Conservation (phyloP, 2,797 vertebrate genomes). For the Neosilurus hyrtlii region DNA sequence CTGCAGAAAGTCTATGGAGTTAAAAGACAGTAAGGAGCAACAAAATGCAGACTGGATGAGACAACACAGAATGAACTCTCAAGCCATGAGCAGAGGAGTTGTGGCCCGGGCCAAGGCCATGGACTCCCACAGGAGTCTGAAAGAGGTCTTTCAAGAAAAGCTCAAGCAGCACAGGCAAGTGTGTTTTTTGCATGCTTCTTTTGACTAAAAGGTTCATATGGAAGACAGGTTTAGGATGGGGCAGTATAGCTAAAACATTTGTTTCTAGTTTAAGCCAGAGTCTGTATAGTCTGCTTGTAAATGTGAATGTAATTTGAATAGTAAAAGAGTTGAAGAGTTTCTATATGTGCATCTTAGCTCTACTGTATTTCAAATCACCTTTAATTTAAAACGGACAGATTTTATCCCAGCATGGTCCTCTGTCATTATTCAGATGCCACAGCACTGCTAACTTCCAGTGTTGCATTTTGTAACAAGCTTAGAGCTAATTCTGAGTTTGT, state of each 20-base stretch:
- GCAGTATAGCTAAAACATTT: not conserved
- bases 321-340: not conserved
- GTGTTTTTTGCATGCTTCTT: slow-evolving; percentile 16
- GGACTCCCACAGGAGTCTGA: slow-evolving; percentile 86
- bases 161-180: slow-evolving; percentile 81
- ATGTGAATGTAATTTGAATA: not conserved
- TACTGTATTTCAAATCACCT: not conserved
- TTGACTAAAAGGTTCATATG: not conserved
- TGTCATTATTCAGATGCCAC: not conserved
- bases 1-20: slow-evolving; percentile 79
- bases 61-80: slow-evolving; percentile 76
- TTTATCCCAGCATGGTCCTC: not conserved
- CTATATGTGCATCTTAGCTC: not conserved
- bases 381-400: not conserved
- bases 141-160: slow-evolving; percentile 81
- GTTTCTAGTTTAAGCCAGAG: not conserved
- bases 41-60: slow-evolving; percentile 79
- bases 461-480: slow-evolving; percentile 5
- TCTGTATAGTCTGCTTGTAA: not conserved
- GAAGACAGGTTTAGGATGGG: not conserved
- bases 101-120: slow-evolving; percentile 81
- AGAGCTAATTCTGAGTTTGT: not conserved
- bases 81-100: slow-evolving; percentile 80
- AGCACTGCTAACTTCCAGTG: not conserved
- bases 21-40: slow-evolving; percentile 73